Conservation (phyloP, 2,888 invertebrate genomes). For the Pogonocherus hispidulus region DNA sequence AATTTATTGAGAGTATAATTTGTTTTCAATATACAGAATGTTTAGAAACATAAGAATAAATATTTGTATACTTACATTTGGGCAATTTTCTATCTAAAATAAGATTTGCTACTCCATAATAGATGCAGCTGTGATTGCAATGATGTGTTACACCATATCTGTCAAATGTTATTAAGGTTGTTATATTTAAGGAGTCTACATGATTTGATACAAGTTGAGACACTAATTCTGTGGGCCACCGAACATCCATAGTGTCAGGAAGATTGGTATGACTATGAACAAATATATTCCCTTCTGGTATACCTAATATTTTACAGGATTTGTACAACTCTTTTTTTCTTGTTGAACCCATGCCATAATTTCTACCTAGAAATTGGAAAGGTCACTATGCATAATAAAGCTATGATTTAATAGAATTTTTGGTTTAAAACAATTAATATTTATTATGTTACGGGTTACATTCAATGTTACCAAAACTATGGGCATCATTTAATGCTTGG, state of each 20-base stretch:
- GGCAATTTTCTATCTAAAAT: conserved; percentile 83
- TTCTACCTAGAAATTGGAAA: conserved; percentile 62
- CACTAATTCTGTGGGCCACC: conserved; percentile 81
- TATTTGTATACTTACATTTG: conserved; percentile 77
- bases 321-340: conserved; percentile 86
- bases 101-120: conserved; percentile 84
- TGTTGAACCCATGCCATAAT: conserved; percentile 67
- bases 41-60: too few species aligned
- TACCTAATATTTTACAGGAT: conserved; percentile 85
- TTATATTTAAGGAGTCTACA: conserved; percentile 82
- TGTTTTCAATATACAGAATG: too few species aligned
- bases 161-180: conserved; percentile 94
- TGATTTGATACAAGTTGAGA: conserved; percentile 76
- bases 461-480: too few species aligned
- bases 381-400: too few species aligned
- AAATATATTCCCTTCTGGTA: conserved; percentile 82
- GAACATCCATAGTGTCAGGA: conserved; percentile 81
- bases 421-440: too few species aligned
- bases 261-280: conserved; percentile 79
- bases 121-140: conserved; percentile 90
- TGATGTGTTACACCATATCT: conserved; percentile 93
- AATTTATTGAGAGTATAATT: too few species aligned
- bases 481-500: too few species aligned
- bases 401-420: too few species aligned
- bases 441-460: too few species aligned